Evolutionary conservation across 2,113 vertebrate species (phyloP).

Genomic region (Mystacornis crossleyi): DNA sequence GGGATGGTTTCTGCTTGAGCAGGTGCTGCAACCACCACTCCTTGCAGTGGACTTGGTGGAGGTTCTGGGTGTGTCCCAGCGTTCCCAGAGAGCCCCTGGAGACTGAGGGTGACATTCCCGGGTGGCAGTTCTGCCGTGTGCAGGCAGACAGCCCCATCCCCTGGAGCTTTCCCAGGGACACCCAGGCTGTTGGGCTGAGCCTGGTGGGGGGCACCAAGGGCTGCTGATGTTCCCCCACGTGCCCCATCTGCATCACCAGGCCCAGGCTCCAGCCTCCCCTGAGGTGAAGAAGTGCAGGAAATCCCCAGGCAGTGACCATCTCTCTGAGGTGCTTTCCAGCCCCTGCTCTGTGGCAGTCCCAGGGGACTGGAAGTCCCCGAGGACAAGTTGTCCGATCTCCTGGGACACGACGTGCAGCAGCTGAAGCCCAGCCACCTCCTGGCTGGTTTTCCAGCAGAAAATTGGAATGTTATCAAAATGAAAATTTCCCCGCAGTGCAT

Average conservation of each 20-base stretch:
- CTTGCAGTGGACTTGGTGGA: not conserved
- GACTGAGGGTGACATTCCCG: not conserved
- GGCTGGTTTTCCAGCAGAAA: not conserved
- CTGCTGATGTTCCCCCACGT: not conserved
- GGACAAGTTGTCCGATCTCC: not conserved
- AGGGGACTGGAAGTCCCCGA: not conserved
- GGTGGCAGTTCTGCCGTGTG: not conserved
- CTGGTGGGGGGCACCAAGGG: not conserved
- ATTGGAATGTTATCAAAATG: not conserved
- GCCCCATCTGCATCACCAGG: not conserved
- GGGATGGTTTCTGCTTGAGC: not conserved
- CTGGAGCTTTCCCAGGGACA: not conserved
- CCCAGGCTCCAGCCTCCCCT: not conserved
- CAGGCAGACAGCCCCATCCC: not conserved
- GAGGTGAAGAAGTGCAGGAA: not conserved
- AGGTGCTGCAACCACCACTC: not conserved
- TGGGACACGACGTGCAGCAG: not conserved
- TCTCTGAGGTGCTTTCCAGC: not conserved
- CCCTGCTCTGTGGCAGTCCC: not conserved
- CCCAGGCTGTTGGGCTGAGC: not conserved
- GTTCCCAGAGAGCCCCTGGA: not conserved
- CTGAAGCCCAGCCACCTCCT: not conserved
- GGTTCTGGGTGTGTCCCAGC: not conserved
- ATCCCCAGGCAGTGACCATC: not conserved
- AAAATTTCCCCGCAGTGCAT: not conserved